phyloP scores from a whole-genome alignment of 2,113 vertebrate species.

The Azemiops feae region DNA sequence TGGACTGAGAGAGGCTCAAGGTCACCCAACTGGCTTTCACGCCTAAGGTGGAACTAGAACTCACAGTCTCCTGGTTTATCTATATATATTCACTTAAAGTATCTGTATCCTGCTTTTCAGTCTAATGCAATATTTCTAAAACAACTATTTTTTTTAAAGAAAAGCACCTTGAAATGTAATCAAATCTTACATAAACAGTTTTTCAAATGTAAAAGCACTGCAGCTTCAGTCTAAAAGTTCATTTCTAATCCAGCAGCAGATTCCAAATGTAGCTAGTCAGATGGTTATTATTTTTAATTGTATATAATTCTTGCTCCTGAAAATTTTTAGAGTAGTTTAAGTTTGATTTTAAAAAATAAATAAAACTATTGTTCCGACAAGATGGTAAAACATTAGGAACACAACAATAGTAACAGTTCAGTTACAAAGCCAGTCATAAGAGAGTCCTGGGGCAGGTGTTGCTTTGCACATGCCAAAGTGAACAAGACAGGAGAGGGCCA shows the following conservation, averaged over 20 bases:
- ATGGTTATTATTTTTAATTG: background rate
- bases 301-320: background rate
- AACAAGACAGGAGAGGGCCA: background rate
- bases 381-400: background rate
- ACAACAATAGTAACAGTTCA: background rate
- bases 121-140: background rate
- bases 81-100: background rate
- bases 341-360: background rate
- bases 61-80: background rate
- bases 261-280: background rate
- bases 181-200: background rate
- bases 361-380: background rate
- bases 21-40: background rate
- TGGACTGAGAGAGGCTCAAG: background rate
- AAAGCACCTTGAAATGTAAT: background rate
- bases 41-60: background rate
- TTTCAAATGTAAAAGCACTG: background rate
- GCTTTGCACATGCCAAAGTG: background rate
- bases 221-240: background rate
- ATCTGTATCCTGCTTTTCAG: background rate
- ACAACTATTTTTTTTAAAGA: background rate
- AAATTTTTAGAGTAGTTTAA: background rate
- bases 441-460: background rate
- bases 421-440: background rate
- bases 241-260: background rate